Conservation (phyloP, 2,888 invertebrate species). For the Zele albiditarsus region DNA sequence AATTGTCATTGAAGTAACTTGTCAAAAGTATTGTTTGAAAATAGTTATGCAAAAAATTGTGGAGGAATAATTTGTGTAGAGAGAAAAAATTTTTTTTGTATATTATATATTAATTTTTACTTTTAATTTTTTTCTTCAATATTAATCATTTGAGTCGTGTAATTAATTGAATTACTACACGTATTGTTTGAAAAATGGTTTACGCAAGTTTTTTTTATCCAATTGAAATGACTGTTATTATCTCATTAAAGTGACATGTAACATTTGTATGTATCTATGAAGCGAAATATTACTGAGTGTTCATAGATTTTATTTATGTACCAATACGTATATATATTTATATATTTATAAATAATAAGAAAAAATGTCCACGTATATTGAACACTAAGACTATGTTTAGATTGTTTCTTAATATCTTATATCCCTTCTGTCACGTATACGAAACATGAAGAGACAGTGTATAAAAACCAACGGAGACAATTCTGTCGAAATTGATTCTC, state of each 20-base stretch:
- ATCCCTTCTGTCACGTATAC: conserved; percentile 40
- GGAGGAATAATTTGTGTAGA: too few relatives aligned
- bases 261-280: neutral
- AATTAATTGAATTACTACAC: neutral
- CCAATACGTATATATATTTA: neutral
- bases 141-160: neutral
- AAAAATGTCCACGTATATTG: neutral
- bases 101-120: neutral
- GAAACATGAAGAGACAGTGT: neutral
- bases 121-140: neutral
- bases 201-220: neutral
- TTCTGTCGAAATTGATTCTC: neutral
- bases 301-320: neutral
- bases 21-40: too few relatives aligned
- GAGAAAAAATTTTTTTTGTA: too few relatives aligned
- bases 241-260: neutral
- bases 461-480: neutral
- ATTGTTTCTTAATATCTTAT: conserved; percentile 22
- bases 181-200: neutral
- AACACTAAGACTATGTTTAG: conserved; percentile 8
- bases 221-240: neutral
- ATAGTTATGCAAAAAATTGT: too few relatives aligned
- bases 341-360: neutral
- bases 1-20: too few relatives aligned
- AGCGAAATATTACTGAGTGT: neutral